These are phyloP conservation scores for Isaurus tuberculatus DNA, from an alignment of 92 coral and sea anemone genomes.

Conservation along the genomic window DNA sequence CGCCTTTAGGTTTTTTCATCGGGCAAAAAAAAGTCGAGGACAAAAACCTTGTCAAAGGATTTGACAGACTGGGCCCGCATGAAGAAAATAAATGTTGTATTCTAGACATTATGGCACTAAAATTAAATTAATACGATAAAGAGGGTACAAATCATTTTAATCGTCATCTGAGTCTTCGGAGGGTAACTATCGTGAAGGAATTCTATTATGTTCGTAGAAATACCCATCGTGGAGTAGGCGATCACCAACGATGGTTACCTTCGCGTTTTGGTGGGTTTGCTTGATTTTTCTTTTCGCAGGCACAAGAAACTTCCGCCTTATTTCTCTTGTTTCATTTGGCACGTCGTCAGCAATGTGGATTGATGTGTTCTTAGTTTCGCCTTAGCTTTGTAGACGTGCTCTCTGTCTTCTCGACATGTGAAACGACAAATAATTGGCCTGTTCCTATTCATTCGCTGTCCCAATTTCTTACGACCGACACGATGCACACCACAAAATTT, in stretches of 20 bases:
- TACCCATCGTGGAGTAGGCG: no score
- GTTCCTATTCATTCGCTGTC: neutral
- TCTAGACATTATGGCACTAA: no score
- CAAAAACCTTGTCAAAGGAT: no score
- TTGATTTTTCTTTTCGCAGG: neutral
- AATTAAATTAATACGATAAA: no score
- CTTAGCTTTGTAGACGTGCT: slow-evolving; percentile 9
- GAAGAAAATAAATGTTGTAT: no score
- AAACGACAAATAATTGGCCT: slow-evolving; percentile 15
- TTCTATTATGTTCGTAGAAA: neutral
- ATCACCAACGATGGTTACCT: slow-evolving; percentile 1
- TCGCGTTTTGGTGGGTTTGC: neutral
- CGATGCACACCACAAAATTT: slow-evolving; percentile 13
- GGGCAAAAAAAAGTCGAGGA: no score
- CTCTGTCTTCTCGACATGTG: slow-evolving; percentile 19
- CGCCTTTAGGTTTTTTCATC: no score
- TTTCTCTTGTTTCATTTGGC: neutral
- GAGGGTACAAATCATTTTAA: no score
- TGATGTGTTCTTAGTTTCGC: neutral
- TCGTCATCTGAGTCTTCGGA: neutral
- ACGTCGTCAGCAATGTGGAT: neutral
- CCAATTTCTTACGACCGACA: neutral
- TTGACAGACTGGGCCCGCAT: no score
- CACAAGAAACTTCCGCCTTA: neutral
- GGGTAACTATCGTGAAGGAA: neutral